Evolutionary conservation across 2,888 invertebrate species (phyloP).

Genomic region (Machimus rusticus): DNA sequence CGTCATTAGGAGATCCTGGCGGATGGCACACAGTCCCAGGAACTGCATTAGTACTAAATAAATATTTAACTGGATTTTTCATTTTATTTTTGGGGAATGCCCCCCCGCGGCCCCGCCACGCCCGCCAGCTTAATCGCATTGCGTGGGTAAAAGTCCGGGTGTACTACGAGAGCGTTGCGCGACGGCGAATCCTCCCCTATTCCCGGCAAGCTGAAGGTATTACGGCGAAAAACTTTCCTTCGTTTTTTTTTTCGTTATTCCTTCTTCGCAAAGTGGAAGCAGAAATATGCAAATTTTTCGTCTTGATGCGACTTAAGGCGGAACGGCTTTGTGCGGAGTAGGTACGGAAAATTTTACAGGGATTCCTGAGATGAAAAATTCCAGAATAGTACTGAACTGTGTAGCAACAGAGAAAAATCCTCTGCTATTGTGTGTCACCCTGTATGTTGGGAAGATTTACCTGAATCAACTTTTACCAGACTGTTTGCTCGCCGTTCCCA

Average conservation of each 20-base stretch:
- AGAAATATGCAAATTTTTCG: constrained; percentile 46
- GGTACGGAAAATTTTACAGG: constrained; percentile 1
- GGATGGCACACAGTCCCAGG: constrained; percentile 31
- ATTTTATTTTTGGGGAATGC: constrained; percentile 25
- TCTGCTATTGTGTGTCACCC: not conserved
- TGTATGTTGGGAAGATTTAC: constrained; percentile 33
- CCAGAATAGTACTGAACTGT: not conserved
- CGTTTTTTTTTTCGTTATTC: not conserved
- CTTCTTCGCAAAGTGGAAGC: constrained; percentile 39
- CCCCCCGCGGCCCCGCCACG: not conserved
- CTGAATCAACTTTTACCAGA: constrained; percentile 37
- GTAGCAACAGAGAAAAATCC: constrained; percentile 11
- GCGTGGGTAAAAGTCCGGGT: constrained; percentile 39
- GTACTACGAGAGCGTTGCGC: not conserved
- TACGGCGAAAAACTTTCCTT: constrained; percentile 28
- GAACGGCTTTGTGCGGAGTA: not conserved
- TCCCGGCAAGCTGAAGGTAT: constrained; percentile 31
- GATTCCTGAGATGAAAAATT: constrained; percentile 26
- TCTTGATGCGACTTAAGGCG: constrained; percentile 47
- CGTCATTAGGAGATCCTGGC: constrained; percentile 29
- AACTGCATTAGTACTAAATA: constrained; percentile 49
- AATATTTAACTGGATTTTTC: constrained; percentile 48
- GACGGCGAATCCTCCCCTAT: not conserved
- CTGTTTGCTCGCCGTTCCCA: constrained; percentile 3
- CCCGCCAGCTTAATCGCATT: constrained; percentile 24